Percentiles rank a stretch among this genome's conserved stretches.
Conservation (phyloP, 2,113 vertebrate species). For the Axis porcinus region DNA sequence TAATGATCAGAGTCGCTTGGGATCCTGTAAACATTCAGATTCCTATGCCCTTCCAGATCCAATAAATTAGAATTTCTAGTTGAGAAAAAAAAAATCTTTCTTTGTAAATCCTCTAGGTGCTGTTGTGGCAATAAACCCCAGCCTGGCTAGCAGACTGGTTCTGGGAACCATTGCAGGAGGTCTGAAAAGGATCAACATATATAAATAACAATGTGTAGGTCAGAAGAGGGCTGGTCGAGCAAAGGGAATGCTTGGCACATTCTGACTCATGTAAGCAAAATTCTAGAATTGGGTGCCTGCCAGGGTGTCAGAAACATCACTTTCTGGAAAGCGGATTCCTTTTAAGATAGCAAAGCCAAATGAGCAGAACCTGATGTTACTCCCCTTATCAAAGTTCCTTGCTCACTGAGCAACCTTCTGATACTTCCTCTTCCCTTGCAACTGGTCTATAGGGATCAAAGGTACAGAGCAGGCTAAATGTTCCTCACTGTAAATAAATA, state of each 20-base stretch:
- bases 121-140: background rate
- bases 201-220: background rate
- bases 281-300: background rate
- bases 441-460: background rate
- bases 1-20: background rate
- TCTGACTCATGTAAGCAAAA: background rate
- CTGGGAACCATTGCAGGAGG: background rate
- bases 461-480: constrained; percentile 5
- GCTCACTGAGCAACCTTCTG: constrained; percentile 6
- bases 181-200: background rate
- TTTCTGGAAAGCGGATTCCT: background rate
- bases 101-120: background rate
- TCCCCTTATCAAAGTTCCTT: constrained; percentile 21
- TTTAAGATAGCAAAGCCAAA: background rate
- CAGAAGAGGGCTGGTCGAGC: background rate
- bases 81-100: background rate
- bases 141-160: background rate
- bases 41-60: background rate
- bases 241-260: background rate
- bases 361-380: background rate
- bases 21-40: constrained; percentile 3
- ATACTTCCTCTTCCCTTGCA: constrained; percentile 18
- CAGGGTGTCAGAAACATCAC: background rate
- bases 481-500: constrained; percentile 57
- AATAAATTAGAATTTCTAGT: constrained; percentile 22